Conservation (phyloP, 1,140 invertebrate genomes). For the Metaphire vulgaris region DNA sequence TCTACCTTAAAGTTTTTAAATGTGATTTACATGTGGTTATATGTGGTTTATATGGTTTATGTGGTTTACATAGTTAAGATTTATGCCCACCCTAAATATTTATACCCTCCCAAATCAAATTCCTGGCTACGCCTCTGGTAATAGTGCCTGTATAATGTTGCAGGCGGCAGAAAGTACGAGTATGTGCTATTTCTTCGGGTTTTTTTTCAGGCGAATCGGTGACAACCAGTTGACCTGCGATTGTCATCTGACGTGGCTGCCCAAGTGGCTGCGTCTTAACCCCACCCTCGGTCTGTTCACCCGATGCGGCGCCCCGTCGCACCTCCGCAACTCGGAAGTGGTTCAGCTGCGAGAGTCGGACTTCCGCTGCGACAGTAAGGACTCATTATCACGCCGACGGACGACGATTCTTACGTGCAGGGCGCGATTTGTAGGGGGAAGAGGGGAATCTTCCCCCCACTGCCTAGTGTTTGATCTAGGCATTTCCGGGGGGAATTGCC, state of each 20-base stretch:
- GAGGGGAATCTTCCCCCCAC: neutral
- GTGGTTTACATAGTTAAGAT: neutral
- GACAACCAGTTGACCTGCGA: slow-evolving; percentile 91
- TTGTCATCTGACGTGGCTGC: slow-evolving; percentile 80
- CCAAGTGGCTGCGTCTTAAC: slow-evolving; percentile 68
- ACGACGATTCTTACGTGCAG: neutral
- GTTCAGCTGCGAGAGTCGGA: slow-evolving; percentile 76
- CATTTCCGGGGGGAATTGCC: neutral
- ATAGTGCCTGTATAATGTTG: neutral
- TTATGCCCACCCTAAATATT: neutral
- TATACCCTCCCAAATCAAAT: neutral
- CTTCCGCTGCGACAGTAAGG: slow-evolving; percentile 78
- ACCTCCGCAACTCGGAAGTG: slow-evolving; percentile 72
- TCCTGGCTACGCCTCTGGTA: too few relatives aligned
- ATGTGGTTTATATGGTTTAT: too few relatives aligned
- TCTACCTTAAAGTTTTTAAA: too few relatives aligned
- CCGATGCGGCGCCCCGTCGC: slow-evolving; percentile 62
- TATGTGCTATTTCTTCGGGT: neutral
- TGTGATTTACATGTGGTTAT: too few relatives aligned
- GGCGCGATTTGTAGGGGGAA: neutral
- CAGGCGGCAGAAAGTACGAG: neutral
- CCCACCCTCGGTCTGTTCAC: slow-evolving; percentile 57
- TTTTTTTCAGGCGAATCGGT: slow-evolving; percentile 60
- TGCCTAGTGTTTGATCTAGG: neutral
- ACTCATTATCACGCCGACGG: neutral